A percentile compares a stretch with the other conserved stretches of the same genome.
phyloP scores from a whole-genome alignment of 1,140 invertebrate species.

The Cyrtorhinus lividipennis region DNA sequence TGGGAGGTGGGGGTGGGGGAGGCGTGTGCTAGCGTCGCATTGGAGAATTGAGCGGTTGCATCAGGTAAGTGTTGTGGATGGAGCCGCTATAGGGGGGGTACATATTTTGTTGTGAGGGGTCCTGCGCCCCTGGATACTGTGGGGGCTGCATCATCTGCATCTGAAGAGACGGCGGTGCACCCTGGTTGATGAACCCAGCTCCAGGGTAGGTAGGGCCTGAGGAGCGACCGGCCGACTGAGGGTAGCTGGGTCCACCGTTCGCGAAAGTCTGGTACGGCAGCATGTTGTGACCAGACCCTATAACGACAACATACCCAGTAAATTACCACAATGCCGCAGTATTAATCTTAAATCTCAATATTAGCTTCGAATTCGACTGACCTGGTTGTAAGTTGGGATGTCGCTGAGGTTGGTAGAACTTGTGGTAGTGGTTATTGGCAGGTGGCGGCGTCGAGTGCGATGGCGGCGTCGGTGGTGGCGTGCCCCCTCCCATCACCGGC shows the following conservation, averaged over 20 bases:
- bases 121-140: slow-evolving; percentile 43
- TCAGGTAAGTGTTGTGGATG: slow-evolving; percentile 45
- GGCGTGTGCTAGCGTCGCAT: slow-evolving; percentile 42
- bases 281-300: slow-evolving; percentile 32
- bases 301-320: too few species aligned
- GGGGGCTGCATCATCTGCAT: slow-evolving; percentile 44
- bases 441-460: slow-evolving; percentile 46
- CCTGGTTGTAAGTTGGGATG: not conserved
- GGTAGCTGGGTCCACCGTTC: slow-evolving; percentile 54
- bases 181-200: slow-evolving; percentile 55
- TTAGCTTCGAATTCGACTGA: slow-evolving; percentile 26
- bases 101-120: slow-evolving; percentile 47
- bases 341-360: too few species aligned
- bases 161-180: slow-evolving; percentile 55
- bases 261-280: slow-evolving; percentile 59
- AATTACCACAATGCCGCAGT: too few species aligned
- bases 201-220: slow-evolving; percentile 38
- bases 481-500: slow-evolving; percentile 45
- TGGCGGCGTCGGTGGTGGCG: slow-evolving; percentile 37
- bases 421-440: slow-evolving; percentile 44
- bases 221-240: slow-evolving; percentile 52
- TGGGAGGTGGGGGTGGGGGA: slow-evolving; percentile 13
- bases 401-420: slow-evolving; percentile 34
- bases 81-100: slow-evolving; percentile 56
- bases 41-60: slow-evolving; percentile 51